phyloP scores from a whole-genome alignment of 1,140 invertebrate genomes.

The Camponotus vicinus region DNA sequence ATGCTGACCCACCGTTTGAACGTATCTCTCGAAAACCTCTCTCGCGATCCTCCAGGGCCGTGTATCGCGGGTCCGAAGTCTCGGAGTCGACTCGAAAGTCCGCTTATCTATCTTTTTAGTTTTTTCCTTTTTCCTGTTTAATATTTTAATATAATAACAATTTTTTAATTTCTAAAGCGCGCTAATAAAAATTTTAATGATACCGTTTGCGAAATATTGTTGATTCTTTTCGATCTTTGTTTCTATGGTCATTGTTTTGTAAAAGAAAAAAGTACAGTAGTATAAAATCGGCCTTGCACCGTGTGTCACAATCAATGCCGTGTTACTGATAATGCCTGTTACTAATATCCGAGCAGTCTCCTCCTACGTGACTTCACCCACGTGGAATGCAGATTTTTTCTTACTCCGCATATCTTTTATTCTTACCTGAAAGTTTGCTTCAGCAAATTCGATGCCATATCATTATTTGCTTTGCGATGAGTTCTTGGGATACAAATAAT shows the following conservation, averaged over 20 bases:
- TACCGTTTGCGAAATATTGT: background rate
- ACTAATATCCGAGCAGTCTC: slow-evolving; percentile 16
- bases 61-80: background rate
- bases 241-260: background rate
- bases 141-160: background rate
- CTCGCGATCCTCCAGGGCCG: slow-evolving; percentile 30
- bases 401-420: slow-evolving; percentile 36
- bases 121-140: background rate
- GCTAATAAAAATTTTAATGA: background rate
- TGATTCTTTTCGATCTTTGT: background rate
- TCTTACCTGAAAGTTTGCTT: slow-evolving; percentile 26
- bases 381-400: slow-evolving; percentile 63
- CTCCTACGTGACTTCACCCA: slow-evolving; percentile 56
- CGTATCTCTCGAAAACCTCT: slow-evolving; percentile 71
- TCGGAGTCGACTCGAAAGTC: background rate
- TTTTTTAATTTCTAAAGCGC: background rate
- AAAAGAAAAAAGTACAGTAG: background rate
- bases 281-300: slow-evolving; percentile 43
- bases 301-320: slow-evolving; percentile 35
- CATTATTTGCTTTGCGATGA: background rate
- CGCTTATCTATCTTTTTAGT: background rate
- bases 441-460: slow-evolving; percentile 15
- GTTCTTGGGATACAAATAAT: background rate
- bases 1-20: slow-evolving; percentile 75
- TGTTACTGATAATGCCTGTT: slow-evolving; percentile 50